Percentiles rank a stretch among this genome's conserved stretches.
Evolutionary conservation across 2,888 invertebrate genomes (phyloP).

Genomic region (Leptinotarsa rubiginosa): DNA sequence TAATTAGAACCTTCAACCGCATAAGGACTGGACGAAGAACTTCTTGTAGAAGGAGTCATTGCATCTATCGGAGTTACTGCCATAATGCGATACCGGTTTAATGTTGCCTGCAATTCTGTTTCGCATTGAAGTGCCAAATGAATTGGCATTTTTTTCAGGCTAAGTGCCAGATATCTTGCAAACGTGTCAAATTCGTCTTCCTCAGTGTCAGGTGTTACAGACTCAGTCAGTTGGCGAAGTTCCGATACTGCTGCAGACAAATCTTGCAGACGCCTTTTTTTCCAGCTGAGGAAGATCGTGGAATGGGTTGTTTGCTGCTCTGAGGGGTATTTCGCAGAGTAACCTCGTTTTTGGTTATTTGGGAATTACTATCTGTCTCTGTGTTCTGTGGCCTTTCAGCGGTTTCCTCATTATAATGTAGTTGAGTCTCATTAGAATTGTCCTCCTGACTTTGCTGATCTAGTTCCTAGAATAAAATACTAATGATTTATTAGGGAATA

Average conservation of each 20-base stretch:
- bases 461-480: constrained; percentile 1
- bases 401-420: neutral
- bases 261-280: constrained; percentile 14
- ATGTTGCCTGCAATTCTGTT: constrained; percentile 14
- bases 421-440: neutral
- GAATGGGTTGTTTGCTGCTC: constrained; percentile 5
- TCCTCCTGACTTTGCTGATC: neutral
- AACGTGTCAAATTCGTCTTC: constrained; percentile 12
- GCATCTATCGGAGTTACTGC: constrained; percentile 12
- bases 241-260: constrained; percentile 19
- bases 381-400: neutral
- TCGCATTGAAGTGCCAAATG: constrained; percentile 13
- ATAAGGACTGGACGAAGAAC: neutral
- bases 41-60: constrained; percentile 6
- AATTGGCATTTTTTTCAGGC: constrained; percentile 13
- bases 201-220: constrained; percentile 6
- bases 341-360: constrained; percentile 8
- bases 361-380: constrained; percentile 7
- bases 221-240: constrained; percentile 18
- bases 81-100: constrained; percentile 18
- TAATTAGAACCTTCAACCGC: neutral
- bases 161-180: constrained; percentile 5
- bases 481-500: neutral
- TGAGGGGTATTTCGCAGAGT: constrained; percentile 10
- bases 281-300: constrained; percentile 1